These are phyloP conservation scores for Aphaenogaster ashmeadi DNA, from an alignment of 1,140 invertebrate species.

Conservation along the genomic window DNA sequence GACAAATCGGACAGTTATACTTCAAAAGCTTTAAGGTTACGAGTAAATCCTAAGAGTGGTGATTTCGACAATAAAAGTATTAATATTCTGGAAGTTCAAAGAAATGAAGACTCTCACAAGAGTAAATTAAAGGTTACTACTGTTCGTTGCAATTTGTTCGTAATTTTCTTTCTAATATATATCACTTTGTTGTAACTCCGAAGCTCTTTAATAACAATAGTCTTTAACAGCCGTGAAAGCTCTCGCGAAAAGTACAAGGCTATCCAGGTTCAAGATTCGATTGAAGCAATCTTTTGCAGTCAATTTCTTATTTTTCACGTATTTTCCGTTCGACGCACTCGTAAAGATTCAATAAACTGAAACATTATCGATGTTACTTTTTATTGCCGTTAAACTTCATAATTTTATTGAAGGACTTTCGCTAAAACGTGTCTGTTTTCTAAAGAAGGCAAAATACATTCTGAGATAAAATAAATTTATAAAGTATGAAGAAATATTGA, in stretches of 20 bases:
- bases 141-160: background rate
- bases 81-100: background rate
- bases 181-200: background rate
- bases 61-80: conserved; percentile 2
- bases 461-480: background rate
- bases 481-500: background rate
- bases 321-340: background rate
- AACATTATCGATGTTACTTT: conserved; percentile 1
- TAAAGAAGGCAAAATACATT: background rate
- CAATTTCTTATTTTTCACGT: background rate
- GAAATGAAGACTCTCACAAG: conserved; percentile 12
- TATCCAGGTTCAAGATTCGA: background rate
- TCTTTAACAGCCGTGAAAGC: background rate
- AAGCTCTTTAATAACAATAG: conserved; percentile 1
- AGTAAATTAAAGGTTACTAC: conserved; percentile 47
- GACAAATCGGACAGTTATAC: conserved; percentile 7
- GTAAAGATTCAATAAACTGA: background rate
- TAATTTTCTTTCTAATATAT: conserved; percentile 43
- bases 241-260: background rate
- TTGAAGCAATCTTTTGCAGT: background rate
- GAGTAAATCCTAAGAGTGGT: background rate
- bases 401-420: background rate
- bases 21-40: conserved; percentile 10
- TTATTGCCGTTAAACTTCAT: background rate
- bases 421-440: background rate